phyloP scores from a whole-genome alignment of 2,888 invertebrate genomes.

The Osmoderma eremita region DNA sequence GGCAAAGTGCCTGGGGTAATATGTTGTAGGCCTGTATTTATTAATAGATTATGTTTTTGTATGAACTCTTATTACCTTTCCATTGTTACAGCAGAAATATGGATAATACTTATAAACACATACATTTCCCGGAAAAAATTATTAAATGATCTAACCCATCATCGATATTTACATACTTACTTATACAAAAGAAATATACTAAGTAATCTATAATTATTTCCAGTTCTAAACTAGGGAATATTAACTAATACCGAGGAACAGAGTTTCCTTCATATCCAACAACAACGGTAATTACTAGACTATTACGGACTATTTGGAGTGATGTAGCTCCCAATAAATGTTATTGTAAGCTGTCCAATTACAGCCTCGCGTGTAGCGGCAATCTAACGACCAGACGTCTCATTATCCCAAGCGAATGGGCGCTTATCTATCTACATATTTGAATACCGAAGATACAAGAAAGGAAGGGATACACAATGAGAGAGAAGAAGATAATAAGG shows the following conservation, averaged over 20 bases:
- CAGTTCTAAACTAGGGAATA: neutral
- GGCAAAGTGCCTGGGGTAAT: no score
- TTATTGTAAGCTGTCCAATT: constrained; percentile 26
- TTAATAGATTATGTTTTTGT: no score
- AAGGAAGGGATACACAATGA: neutral
- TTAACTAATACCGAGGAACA: neutral
- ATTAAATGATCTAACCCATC: no score
- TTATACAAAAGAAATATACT: no score
- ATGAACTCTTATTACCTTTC: no score
- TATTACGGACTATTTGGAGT: neutral
- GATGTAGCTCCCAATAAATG: constrained; percentile 18
- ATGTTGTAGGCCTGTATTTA: no score
- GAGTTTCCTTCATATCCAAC: neutral
- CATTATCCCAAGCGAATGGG: neutral
- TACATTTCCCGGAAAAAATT: no score
- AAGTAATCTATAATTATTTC: no score
- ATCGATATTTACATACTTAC: no score
- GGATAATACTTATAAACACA: no score
- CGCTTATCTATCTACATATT: constrained; percentile 16
- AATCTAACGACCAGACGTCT: constrained; percentile 20
- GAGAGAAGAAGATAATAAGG: neutral
- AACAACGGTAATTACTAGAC: constrained; percentile 21
- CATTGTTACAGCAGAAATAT: no score
- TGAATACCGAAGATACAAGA: no score
- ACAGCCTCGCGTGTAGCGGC: constrained; percentile 3